Conservation (phyloP, 2,113 vertebrate species). For the Natator depressus region DNA sequence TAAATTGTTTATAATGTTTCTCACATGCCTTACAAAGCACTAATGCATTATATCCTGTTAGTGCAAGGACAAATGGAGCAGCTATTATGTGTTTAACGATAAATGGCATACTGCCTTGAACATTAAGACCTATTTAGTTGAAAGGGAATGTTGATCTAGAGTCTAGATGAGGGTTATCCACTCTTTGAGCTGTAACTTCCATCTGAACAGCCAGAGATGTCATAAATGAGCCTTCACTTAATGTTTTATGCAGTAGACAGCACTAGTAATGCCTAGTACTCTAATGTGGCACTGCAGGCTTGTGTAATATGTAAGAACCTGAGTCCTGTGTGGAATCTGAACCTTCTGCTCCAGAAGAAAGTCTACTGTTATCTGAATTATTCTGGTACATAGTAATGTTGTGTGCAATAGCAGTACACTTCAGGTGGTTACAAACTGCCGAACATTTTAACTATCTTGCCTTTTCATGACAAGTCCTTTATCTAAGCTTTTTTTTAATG, state of each 20-base stretch:
- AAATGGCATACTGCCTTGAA: not conserved
- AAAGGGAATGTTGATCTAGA: not conserved
- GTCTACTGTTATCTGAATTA: not conserved
- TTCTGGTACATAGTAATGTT: not conserved
- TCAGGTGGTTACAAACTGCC: not conserved
- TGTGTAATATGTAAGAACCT: fast-evolving
- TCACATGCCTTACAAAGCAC: not conserved
- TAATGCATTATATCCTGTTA: not conserved
- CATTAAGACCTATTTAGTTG: not conserved
- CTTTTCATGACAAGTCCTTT: not conserved
- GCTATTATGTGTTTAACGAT: not conserved
- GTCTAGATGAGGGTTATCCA: not conserved
- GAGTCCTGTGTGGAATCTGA: not conserved
- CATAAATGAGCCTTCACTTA: not conserved
- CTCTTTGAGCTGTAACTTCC: not conserved
- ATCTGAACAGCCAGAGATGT: not conserved
- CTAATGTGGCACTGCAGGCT: not conserved
- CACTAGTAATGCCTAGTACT: not conserved
- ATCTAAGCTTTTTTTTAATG: not conserved
- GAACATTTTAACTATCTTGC: not conserved
- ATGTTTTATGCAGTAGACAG: not conserved
- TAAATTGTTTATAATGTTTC: not conserved
- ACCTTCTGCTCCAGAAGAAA: not conserved
- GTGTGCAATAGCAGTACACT: not conserved
- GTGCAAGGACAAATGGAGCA: not conserved